Percentiles rank a stretch among this genome's conserved stretches.
Conservation (phyloP, 2,113 vertebrate genomes). For the Serilophus lunatus region DNA sequence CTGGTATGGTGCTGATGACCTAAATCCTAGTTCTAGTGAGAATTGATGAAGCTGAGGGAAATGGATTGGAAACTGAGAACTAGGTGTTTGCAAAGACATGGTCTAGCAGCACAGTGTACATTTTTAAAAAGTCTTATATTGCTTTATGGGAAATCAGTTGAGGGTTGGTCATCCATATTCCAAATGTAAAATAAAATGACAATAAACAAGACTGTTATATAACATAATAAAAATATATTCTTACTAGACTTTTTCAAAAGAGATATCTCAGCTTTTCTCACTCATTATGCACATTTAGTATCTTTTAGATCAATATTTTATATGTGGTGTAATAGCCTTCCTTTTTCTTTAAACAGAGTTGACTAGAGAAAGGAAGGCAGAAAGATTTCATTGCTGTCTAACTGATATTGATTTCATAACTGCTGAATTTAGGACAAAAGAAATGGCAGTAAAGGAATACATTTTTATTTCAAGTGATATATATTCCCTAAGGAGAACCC, state of each 20-base stretch:
- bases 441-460: background rate
- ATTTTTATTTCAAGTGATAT: background rate
- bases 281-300: background rate
- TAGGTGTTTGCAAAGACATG: background rate
- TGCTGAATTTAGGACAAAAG: constrained; percentile 35
- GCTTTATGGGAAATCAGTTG: background rate
- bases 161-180: background rate
- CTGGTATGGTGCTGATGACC: background rate
- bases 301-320: constrained; percentile 53
- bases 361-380: background rate
- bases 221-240: constrained; percentile 13
- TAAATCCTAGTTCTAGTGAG: background rate
- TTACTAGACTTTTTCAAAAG: background rate
- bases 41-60: background rate
- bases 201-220: background rate
- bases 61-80: background rate
- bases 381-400: constrained; percentile 33
- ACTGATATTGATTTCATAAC: constrained; percentile 56
- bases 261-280: background rate
- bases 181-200: background rate
- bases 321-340: background rate
- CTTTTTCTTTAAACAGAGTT: constrained; percentile 6
- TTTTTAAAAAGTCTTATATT: background rate
- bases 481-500: background rate
- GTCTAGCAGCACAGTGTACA: background rate